Evolutionary conservation across 2,888 invertebrate species (phyloP).

Genomic region (Tipula unca): DNA sequence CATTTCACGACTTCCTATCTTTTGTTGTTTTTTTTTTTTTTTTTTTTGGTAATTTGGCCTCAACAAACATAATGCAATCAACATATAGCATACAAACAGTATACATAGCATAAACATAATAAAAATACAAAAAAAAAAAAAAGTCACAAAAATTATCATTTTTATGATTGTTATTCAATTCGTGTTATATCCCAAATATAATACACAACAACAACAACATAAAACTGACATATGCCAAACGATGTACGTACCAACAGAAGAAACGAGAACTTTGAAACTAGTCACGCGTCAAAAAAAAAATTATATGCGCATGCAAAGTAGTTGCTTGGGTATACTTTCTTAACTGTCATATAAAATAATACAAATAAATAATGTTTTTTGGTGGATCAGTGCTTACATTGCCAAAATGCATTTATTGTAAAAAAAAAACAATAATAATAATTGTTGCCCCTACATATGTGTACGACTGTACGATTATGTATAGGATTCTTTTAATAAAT

Average conservation of each 20-base stretch:
- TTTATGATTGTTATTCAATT: constrained; percentile 18
- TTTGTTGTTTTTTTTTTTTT: not conserved
- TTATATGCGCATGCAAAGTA: not conserved
- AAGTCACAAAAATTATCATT: constrained; percentile 17
- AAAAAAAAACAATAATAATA: not conserved
- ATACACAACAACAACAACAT: not conserved
- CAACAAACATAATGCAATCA: not conserved
- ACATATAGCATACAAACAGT: not conserved
- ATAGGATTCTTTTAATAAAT: too few species aligned
- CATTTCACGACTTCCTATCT: constrained; percentile 15
- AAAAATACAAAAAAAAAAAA: too few species aligned
- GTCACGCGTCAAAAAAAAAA: constrained; percentile 18
- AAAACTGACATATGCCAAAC: constrained; percentile 17
- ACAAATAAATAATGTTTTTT: not conserved
- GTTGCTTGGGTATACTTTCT: not conserved
- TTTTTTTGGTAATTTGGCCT: not conserved
- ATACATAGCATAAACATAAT: not conserved
- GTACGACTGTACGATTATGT: too few species aligned
- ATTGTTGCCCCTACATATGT: not conserved
- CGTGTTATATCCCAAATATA: constrained; percentile 1
- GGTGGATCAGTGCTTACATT: not conserved
- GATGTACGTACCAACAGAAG: not conserved
- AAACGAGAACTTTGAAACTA: constrained; percentile 14
- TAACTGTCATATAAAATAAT: not conserved
- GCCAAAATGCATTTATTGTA: not conserved